phyloP scores from a whole-genome alignment of 2,797 vertebrate genomes.

The Lutjanus argentimaculatus region DNA sequence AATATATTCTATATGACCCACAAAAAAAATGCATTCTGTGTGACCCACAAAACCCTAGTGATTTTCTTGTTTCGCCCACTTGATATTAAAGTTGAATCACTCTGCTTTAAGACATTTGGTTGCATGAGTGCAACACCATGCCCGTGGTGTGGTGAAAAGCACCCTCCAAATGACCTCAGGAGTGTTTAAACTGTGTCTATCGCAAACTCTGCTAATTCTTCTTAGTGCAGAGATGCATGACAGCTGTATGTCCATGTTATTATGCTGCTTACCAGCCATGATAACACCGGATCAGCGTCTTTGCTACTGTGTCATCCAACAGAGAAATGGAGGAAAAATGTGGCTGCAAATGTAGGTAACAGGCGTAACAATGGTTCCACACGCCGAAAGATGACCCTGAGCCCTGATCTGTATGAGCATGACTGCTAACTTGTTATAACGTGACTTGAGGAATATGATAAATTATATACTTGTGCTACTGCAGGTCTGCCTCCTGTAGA shows the following conservation, averaged over 20 bases:
- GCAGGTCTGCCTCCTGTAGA: slow-evolving; percentile 59
- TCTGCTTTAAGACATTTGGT: slow-evolving; percentile 23
- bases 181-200: slow-evolving; percentile 13
- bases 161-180: slow-evolving; percentile 36
- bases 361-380: slow-evolving; percentile 86
- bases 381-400: slow-evolving; percentile 86
- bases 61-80: too few species aligned
- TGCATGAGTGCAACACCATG: slow-evolving; percentile 42
- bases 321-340: slow-evolving; percentile 80
- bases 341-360: slow-evolving; percentile 81
- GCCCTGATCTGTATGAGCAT: slow-evolving; percentile 63
- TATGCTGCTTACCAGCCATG: slow-evolving; percentile 48
- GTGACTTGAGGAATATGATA: slow-evolving; percentile 50
- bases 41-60: too few species aligned
- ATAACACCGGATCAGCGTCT: slow-evolving; percentile 48
- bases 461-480: slow-evolving; percentile 55
- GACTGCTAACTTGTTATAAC: slow-evolving; percentile 58
- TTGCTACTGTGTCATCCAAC: slow-evolving; percentile 78
- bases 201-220: slow-evolving; percentile 49
- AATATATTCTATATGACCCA: too few species aligned
- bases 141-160: slow-evolving; percentile 18
- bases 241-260: slow-evolving; percentile 52
- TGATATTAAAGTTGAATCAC: too few species aligned
- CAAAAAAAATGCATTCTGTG: too few species aligned
- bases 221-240: slow-evolving; percentile 54